Evolutionary conservation across 2,888 invertebrate species (phyloP).

Genomic region (Trilocha varians): DNA sequence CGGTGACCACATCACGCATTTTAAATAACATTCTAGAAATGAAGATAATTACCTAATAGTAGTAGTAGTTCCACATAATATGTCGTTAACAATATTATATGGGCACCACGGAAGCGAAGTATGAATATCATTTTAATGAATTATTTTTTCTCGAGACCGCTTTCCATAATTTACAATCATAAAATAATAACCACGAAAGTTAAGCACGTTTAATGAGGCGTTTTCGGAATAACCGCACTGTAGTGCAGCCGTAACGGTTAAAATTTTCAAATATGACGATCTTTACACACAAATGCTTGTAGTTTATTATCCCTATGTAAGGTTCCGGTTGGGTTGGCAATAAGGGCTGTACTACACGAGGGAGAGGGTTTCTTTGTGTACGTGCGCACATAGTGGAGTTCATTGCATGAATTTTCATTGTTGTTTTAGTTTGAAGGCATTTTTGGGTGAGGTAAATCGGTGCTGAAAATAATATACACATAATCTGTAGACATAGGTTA

Average conservation of each 20-base stretch:
- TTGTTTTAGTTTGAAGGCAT: no score
- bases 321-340: constrained; percentile 34
- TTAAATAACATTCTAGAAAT: constrained; percentile 21
- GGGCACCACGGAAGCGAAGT: constrained; percentile 35
- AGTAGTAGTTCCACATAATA: constrained; percentile 30
- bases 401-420: no score
- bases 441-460: no score
- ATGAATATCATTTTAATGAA: constrained; percentile 45
- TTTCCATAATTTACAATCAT: constrained; percentile 46
- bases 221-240: constrained; percentile 37
- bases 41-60: constrained; percentile 32
- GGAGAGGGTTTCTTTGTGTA: constrained; percentile 22
- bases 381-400: constrained; percentile 3
- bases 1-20: constrained; percentile 23
- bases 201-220: constrained; percentile 52
- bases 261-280: constrained; percentile 23
- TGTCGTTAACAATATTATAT: constrained; percentile 39
- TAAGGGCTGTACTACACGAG: constrained; percentile 27
- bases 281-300: constrained; percentile 14
- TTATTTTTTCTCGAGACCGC: constrained; percentile 38
- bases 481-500: no score
- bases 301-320: constrained; percentile 33
- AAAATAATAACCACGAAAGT: constrained; percentile 46
- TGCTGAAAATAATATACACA: no score
- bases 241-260: constrained; percentile 24